Base-by-base conservation (phyloP, 2,888 invertebrate species). In the Erpobdella octoculata region DNA sequence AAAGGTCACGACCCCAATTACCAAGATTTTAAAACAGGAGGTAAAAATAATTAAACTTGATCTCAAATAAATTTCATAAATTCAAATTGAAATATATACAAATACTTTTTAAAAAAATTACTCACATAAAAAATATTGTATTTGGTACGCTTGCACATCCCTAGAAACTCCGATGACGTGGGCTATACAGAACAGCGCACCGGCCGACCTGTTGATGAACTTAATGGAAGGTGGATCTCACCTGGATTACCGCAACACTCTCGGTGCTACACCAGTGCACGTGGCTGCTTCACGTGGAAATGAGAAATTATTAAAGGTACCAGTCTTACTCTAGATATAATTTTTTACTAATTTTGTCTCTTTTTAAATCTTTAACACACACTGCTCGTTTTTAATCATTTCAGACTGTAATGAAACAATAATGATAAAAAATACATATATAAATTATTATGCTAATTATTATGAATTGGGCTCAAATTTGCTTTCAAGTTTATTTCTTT, bases 181-280 rank as follows among this genome's bases (percentile, higher is more conserved):
- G 79, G 94, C 95, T n/a, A 58, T 69, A 31, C 90, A 93, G 2
- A 89, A 90, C 74, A 91, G 91, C 81, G 89, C 91, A 79, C 91
- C 94, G 48, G 89, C 90, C 53, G 79, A 82, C 38, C 91, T 95
- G 83, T 87, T 98, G 73, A 91, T 97, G 81, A 90, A 93, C 0
- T 86, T 98, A 76, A 93, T 97, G 38, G 95, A 95, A 83, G 97
- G 97, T 18, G 98, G 98, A 25, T 95, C 96, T 3, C 87, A 97
- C 75, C 85, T 98, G 76, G 98, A 98, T 86, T 98, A 93, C 85
- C 88, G 97, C 78, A 94, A 93, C 77, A 90, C 90, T 82, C 93
- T 93, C 81, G 80, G 82, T 0, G 88, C 92, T 78, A 97, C 97
- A 0, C 92, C 96, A 2, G 88, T 98, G 86, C 98, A 98, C 83